Conservation (phyloP, 2,113 vertebrate species). For the Dinomys branickii region DNA sequence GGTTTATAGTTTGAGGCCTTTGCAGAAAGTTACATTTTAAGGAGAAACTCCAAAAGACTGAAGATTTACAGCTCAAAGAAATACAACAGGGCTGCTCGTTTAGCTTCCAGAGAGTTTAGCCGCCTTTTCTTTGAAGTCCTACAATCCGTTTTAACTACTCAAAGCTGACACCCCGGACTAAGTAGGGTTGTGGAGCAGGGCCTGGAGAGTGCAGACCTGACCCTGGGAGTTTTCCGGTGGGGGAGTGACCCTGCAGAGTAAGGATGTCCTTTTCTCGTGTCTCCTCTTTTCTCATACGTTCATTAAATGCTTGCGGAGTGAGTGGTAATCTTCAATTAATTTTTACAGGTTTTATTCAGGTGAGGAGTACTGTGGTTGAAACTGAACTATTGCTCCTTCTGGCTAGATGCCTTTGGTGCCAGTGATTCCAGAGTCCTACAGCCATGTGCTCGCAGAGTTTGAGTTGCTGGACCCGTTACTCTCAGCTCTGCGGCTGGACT, state of each 20-base stretch:
- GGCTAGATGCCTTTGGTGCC: slow-evolving; percentile 87
- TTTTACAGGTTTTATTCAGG: slow-evolving; percentile 60
- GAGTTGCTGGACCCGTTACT: slow-evolving; percentile 94
- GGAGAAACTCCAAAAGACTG: slow-evolving; percentile 12
- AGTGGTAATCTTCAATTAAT: slow-evolving; percentile 37
- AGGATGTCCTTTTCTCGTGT: neutral
- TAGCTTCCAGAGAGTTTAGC: neutral
- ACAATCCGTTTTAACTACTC: neutral
- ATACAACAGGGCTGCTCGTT: neutral
- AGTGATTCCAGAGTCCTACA: slow-evolving; percentile 89
- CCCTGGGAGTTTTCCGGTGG: neutral
- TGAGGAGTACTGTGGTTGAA: neutral
- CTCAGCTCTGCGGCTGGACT: slow-evolving; percentile 95
- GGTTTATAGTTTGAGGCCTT: slow-evolving; percentile 3
- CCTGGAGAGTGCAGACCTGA: neutral
- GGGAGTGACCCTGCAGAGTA: neutral
- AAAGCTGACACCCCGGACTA: neutral
- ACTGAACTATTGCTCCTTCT: neutral
- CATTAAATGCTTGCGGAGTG: neutral
- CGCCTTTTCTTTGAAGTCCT: neutral
- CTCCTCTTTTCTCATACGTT: neutral
- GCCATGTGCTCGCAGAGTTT: slow-evolving; percentile 94
- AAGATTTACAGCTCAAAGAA: slow-evolving; percentile 13
- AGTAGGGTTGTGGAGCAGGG: neutral
- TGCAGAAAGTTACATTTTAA: slow-evolving; percentile 20